Evolutionary conservation across 2,113 vertebrate genomes (phyloP), one percentile per base, ranked within the genome.

Genomic region (Nerophis lumbriciformis): DNA sequence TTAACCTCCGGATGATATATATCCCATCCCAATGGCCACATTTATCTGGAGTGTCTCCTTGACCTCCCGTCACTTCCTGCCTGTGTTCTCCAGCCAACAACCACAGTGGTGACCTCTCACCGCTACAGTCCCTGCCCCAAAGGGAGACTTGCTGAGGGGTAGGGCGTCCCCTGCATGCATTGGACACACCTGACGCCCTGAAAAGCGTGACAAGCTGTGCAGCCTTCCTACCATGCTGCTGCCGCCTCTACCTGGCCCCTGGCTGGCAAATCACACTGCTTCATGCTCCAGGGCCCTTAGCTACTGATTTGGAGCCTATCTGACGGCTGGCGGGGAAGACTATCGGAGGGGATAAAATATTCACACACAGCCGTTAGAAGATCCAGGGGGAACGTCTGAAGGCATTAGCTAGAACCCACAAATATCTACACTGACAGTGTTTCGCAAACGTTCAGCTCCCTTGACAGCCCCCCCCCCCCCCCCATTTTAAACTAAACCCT

Each of bases 281-380:
- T 83, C 75, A 86, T 82, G 85, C 85, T 85, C 78, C 80, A 82
- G 75, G 79, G 85, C 80, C 68, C 73, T 48, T n/a, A 42, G 8
- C 73, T 60, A 70, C 79, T 87, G 87, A 88, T 87, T 57, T 87
- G 85, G 85, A 87, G 85, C 63, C 79, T 82, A 83, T 85, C 85
- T 88, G 87, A 86, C 76, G 83, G 75, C 83, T 83, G 83, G 84
- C 83, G 72, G 80, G 78, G 71, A 83, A 87, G 82, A 86, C 87
- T 85, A 86, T 87, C 71, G 67, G 78, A 82, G 85, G 77, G 73
- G 79, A 85, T 88, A 84, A 86, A 87, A 88, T 85, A 88, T 88
- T 88, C 83, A 85, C 87, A 85, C 82, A 80, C 74, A 73, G 79
- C 79, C 79, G 76, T 83, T 81, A 79, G 79, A 80, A 73, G 82